A percentile compares a stretch with the other conserved stretches of the same genome.
phyloP scores from a whole-genome alignment of 1,140 invertebrate species.

The Vollenhovia emeryi region DNA sequence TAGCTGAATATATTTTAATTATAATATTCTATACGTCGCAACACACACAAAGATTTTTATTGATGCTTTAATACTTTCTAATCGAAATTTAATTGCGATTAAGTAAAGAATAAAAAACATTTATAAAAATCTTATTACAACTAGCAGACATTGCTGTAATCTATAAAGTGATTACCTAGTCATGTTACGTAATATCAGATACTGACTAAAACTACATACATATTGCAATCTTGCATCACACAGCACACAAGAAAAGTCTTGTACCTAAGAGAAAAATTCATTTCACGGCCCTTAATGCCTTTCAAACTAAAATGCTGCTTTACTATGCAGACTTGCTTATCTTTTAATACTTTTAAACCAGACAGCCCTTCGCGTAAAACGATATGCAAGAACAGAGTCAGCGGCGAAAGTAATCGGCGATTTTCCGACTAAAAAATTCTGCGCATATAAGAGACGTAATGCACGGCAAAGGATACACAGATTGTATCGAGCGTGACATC shows the following conservation, averaged over 20 bases:
- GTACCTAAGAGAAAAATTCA: neutral
- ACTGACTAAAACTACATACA: neutral
- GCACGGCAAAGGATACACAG: constrained; percentile 1
- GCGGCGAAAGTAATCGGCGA: neutral
- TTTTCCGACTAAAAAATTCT: neutral
- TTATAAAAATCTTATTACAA: neutral
- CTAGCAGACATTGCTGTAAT: neutral
- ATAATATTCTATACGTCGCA: neutral
- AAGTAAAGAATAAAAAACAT: neutral
- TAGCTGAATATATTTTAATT: neutral
- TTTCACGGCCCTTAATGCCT: neutral
- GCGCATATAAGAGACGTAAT: neutral
- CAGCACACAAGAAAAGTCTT: neutral
- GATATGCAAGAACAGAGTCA: neutral
- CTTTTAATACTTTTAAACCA: neutral
- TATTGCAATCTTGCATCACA: neutral
- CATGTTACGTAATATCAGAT: neutral
- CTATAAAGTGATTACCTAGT: neutral
- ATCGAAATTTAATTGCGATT: neutral
- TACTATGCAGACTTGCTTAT: neutral
- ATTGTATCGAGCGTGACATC: constrained; percentile 41
- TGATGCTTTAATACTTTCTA: neutral
- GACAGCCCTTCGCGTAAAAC: neutral
- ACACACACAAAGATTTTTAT: neutral
- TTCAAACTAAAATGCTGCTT: neutral